Conservation (phyloP, 2,113 vertebrate genomes). For the Elgaria multicarinata region DNA sequence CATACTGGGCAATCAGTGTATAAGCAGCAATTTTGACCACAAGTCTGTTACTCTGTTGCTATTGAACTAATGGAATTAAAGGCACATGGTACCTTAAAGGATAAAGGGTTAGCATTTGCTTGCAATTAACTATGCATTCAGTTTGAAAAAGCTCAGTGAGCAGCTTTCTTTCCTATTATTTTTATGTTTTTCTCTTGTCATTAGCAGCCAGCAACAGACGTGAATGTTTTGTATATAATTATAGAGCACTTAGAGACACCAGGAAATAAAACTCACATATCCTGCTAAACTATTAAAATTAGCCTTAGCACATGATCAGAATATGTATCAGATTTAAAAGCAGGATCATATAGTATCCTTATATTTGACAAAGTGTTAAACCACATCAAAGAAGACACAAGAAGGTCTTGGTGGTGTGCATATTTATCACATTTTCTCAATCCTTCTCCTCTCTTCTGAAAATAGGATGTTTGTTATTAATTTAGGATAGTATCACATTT, state of each 20-base stretch:
- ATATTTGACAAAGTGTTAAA: not conserved
- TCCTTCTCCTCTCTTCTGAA: not conserved
- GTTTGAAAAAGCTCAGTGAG: not conserved
- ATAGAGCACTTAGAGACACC: not conserved
- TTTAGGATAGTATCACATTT: not conserved
- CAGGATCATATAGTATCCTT: not conserved
- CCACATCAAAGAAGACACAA: not conserved
- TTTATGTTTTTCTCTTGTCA: not conserved
- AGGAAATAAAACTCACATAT: not conserved
- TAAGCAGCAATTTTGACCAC: not conserved
- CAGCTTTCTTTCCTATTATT: not conserved
- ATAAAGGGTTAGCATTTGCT: not conserved
- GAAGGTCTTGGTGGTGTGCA: not conserved
- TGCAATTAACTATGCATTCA: not conserved
- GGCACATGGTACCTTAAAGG: not conserved
- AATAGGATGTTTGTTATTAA: not conserved
- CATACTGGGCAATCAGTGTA: accelerated
- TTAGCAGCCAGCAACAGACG: conserved; percentile 9
- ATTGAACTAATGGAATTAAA: not conserved
- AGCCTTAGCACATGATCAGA: not conserved
- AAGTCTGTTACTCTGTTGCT: not conserved
- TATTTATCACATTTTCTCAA: not conserved
- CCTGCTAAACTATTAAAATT: not conserved
- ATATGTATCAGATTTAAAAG: not conserved
- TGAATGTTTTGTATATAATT: not conserved